Base-by-base conservation (phyloP, 2,797 vertebrate species). In the Enteromius paludinosus region DNA sequence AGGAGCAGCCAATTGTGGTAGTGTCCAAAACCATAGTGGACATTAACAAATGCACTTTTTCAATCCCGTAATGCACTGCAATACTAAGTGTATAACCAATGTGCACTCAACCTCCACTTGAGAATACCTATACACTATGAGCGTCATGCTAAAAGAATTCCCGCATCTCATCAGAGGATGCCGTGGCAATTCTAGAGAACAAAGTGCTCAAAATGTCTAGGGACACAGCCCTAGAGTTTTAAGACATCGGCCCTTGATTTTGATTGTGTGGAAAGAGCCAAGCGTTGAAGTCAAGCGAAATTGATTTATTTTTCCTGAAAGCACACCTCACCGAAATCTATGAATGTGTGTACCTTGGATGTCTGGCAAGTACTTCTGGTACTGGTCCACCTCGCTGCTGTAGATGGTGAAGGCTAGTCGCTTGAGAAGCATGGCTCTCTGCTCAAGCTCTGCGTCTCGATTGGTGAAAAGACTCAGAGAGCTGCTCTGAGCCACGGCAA, bases 281-380 rank as follows among this genome's bases (percentile, higher is more conserved):
- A 12, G 54, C 23, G 11, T 59, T 17, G 17, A 38, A n/a, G 18
- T 33, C 18, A 66, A 11, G 33, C 2, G 10, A n/a, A 66, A 66
- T 38, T 5, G 4, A n/a, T 12, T 12, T 66, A 18, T 17, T 64
- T 64, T 33, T 64, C 61, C 61, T 7, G n/a, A n/a, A n/a, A n/a
- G n/a, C n/a, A n/a, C n/a, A n/a, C 18, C 28, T 9, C 18, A 12
- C 1, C 41, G n/a, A 47, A 43, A 66, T 78, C 64, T 83, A 41
- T 47, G n/a, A 61, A 66, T 68, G 43, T 64, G n/a, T 64, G n/a
- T 82, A 99, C 98, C 98, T 96, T 99, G 98, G 90, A 99, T 99
- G 89, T 99, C 98, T 66, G 98, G 98, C 81, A 99, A 96, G 88
- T 99, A 99, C 82, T 99, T 99, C 93, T 99, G 98, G 91, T 99